Evolutionary conservation across 2,888 invertebrate genomes (phyloP).

Genomic region (Drosophila maculinotata): DNA sequence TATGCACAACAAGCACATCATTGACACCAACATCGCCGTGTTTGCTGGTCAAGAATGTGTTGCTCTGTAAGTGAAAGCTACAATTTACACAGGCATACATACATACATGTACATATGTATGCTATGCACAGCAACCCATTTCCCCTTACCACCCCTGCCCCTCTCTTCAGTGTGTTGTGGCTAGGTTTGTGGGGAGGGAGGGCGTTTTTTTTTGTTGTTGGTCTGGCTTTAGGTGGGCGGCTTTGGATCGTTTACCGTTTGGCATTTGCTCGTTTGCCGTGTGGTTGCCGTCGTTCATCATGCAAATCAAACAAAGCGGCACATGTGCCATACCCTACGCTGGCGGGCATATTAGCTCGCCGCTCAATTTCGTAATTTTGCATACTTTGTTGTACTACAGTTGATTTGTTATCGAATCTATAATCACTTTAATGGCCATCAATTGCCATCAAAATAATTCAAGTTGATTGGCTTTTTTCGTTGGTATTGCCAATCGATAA

Average conservation of each 20-base stretch:
- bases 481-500: no score
- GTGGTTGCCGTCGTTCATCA: conserved; percentile 28
- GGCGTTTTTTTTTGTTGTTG: no score
- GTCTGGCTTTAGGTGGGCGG: conserved; percentile 29
- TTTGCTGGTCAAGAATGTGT: conserved; percentile 80
- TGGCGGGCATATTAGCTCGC: no score
- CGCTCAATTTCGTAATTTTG: no score
- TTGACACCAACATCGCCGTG: conserved; percentile 55
- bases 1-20: conserved; percentile 16
- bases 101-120: not conserved
- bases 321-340: no score
- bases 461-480: no score
- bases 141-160: no score
- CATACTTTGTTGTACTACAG: no score
- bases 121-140: not conserved
- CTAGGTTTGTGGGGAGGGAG: not conserved
- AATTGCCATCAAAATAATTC: no score
- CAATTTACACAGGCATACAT: conserved; percentile 18
- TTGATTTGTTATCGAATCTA: no score
- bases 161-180: no score
- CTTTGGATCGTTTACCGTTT: conserved; percentile 39
- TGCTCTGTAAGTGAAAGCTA: conserved; percentile 79
- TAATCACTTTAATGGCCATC: no score
- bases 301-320: conserved; percentile 3
- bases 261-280: conserved; percentile 32